Base-by-base conservation (phyloP, 1,140 invertebrate genomes). In the Pseudomyrmex dendroicus region DNA sequence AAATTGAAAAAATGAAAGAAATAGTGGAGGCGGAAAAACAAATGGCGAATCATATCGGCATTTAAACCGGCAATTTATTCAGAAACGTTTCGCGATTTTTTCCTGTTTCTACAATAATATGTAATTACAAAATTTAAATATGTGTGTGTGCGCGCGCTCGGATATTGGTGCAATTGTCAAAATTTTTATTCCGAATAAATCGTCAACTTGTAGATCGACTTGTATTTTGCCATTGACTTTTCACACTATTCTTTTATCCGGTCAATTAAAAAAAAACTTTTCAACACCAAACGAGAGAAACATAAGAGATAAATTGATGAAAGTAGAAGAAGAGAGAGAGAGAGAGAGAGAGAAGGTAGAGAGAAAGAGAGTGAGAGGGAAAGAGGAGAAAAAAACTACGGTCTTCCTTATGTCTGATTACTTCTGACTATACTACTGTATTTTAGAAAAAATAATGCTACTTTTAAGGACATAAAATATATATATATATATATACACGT, bases 361-460 rank as follows among this genome's bases (percentile, higher is more conserved):
- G 13, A 61, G 46, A 52, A 20, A 44, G 20, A 44, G 20, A 46
- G 56, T 2, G 54, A 17, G 17, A 48, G 0, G 44, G 56, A n/a
- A n/a, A 61, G 17, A 72, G 12, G 10, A 35, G 15, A 70, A 0
- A 44, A 73, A 44, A 85, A 80, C 59, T 56, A 48, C 48, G 61
- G 82, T 89, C 88, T 89, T 89, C 84, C 85, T 15, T 68, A 89
- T 83, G 73, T 74, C 72, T 74, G 73, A 78, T 62, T 73, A 83
- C 68, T 89, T 64, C 59, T 83, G 77, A 88, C 68, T 82, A 73
- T 83, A 70, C 72, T 86, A 89, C 17, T 84, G 80, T 86, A 89
- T 89, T 89, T 89, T 84, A 89, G 64, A 44, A 68, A 78, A 64
- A 76, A 64, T 84, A 78, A 77, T 73, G 88, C 66, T 86, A 89